A percentile compares a stretch with the other conserved stretches of the same genome.
Conservation (phyloP, 1,140 invertebrate species). For the Caligus rogercresseyi region DNA sequence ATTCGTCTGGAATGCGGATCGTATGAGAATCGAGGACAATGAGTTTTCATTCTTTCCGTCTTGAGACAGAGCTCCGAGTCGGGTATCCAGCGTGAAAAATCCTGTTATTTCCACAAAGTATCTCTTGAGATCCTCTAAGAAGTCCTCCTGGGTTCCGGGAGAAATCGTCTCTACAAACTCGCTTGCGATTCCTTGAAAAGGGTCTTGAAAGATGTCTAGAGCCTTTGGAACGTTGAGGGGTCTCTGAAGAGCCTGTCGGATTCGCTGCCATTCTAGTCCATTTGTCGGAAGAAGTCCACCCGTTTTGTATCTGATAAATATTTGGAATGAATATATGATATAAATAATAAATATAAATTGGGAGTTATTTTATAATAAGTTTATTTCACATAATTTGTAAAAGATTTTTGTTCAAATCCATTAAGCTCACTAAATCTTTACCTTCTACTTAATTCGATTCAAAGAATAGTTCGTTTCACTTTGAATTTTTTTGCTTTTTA, state of each 20-base stretch:
- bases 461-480: too few relatives aligned
- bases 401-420: too few relatives aligned
- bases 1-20: conserved; percentile 50
- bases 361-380: too few relatives aligned
- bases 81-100: conserved; percentile 25
- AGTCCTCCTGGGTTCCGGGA: conserved; percentile 32
- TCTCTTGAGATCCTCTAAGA: conserved; percentile 47
- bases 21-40: conserved; percentile 44
- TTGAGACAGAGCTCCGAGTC: conserved; percentile 24
- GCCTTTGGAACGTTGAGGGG: conserved; percentile 49
- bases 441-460: too few relatives aligned
- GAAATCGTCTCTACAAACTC: conserved; percentile 40
- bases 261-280: conserved; percentile 57
- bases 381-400: too few relatives aligned
- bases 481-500: too few relatives aligned
- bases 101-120: conserved; percentile 46
- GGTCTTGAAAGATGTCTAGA: conserved; percentile 43
- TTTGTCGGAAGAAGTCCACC: conserved; percentile 40
- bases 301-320: conserved; percentile 11
- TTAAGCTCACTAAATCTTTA: too few relatives aligned
- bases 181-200: conserved; percentile 41
- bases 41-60: conserved; percentile 32
- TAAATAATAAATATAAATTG: not conserved
- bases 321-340: not conserved
- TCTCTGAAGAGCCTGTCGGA: conserved; percentile 59